phyloP scores from a whole-genome alignment of 2,888 invertebrate species.

The Anticlea derivata region DNA sequence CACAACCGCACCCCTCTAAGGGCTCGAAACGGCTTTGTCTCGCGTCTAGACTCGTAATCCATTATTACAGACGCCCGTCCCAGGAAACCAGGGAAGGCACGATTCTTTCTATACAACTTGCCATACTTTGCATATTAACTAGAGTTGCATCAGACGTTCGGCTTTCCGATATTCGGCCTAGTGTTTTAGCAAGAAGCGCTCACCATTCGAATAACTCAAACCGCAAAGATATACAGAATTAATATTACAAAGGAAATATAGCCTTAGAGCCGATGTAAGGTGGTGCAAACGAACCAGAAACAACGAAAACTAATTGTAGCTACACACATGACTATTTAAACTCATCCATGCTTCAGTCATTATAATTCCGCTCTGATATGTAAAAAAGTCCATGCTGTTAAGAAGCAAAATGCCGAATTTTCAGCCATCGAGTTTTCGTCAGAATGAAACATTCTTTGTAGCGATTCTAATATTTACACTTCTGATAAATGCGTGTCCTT shows the following conservation, averaged over 20 bases:
- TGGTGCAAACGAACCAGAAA: too few species aligned
- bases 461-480: conserved; percentile 58
- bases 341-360: too few species aligned
- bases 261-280: too few species aligned
- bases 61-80: conserved; percentile 72
- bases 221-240: too few species aligned
- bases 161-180: neutral
- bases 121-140: conserved; percentile 72
- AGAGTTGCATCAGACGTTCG: conserved; percentile 13
- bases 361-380: too few species aligned
- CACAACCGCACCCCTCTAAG: conserved; percentile 41
- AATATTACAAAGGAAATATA: too few species aligned
- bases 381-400: too few species aligned
- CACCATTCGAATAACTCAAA: too few species aligned
- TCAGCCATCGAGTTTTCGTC: too few species aligned
- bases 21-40: conserved; percentile 75
- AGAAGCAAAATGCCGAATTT: neutral
- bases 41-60: conserved; percentile 79
- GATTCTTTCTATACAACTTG: conserved; percentile 57
- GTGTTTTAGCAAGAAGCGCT: neutral
- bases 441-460: neutral
- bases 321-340: too few species aligned
- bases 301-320: too few species aligned
- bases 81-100: conserved; percentile 53
- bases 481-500: conserved; percentile 74